Conservation (phyloP, 2,888 invertebrate genomes). For the Xylota segnis region DNA sequence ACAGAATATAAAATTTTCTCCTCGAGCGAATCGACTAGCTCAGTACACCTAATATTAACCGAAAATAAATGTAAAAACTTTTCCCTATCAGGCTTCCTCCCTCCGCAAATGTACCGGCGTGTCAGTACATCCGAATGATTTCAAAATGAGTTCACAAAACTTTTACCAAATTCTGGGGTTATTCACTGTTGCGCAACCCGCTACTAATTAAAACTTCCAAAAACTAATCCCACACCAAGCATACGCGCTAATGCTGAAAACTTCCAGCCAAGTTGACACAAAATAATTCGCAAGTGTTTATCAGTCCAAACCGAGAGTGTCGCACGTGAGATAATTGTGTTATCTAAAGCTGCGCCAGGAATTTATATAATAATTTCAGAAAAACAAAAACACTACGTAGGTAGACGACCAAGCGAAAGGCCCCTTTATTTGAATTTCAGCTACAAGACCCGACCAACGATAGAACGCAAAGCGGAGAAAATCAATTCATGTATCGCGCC, state of each 20-base stretch:
- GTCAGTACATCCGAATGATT: too few relatives aligned
- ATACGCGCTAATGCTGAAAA: constrained; percentile 4
- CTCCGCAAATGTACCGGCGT: too few relatives aligned
- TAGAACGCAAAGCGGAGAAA: neutral
- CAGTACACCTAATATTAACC: too few relatives aligned
- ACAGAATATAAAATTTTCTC: too few relatives aligned
- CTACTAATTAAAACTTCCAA: neutral
- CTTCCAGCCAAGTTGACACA: constrained; percentile 33
- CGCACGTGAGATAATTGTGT: constrained; percentile 47
- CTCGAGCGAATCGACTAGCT: too few relatives aligned
- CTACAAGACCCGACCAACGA: neutral
- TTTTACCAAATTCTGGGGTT: neutral
- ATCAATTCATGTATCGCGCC: constrained; percentile 7
- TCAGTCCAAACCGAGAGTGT: constrained; percentile 19
- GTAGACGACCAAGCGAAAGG: neutral
- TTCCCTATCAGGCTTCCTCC: too few relatives aligned
- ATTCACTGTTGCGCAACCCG: neutral
- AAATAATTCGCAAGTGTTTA: constrained; percentile 40
- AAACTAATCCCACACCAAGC: constrained; percentile 4
- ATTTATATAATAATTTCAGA: constrained; percentile 26
- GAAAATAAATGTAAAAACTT: too few relatives aligned
- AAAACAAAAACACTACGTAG: neutral
- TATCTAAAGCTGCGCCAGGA: constrained; percentile 24
- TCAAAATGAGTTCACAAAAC: neutral
- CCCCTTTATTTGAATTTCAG: neutral